Base-by-base conservation (phyloP, 30 jellyfish, hydroid and myxozoan genomes). In the Hydra vulgaris region DNA sequence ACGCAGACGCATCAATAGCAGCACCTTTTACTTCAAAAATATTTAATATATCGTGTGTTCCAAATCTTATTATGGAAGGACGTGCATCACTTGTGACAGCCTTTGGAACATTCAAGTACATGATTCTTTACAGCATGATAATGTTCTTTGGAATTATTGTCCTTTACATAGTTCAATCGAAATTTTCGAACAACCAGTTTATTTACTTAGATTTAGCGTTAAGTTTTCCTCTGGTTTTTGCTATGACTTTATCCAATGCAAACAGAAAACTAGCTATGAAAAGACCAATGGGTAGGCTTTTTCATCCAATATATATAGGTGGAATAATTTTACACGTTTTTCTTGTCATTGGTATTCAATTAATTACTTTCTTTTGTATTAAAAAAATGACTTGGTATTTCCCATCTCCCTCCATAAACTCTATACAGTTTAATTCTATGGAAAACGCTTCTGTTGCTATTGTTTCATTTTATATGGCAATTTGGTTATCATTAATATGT, bases 31-130 rank as follows among this genome's bases (percentile, higher is more conserved):
- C 95, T 21, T 74, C 90, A 7, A 79, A 79, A 27, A 25, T 71
- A 18, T 72, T 61, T 52, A 86, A 85, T 81, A 85, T 85, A 27
- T 56, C 95, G 17, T 85, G 95, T 70, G 71, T 78, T 16, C 95
- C 95, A 1, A 83, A 0, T n/a, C 72, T 85, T 21, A 25, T 85
- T 0, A 25, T 18, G 21, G 92, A 85, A 26, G 95, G 95, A 0
- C 53, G 95, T 53, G 87, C 92, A 25, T 87, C 95, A 0, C 87
- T 85, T 0, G 92, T 72, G 25, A 85, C 92, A 7, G 20, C 95
- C 23, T 79, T 78, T 26, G 73, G 88, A n/a, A 72, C 66, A 18
- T 83, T 83, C 90, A 83, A 83, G 23, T 83, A 72, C 70, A 76
- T 83, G 75, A 83, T 83, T 27, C 71, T 83, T 24, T 83, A 83